These are phyloP conservation scores for Selene dorsalis DNA, from an alignment of 2,797 vertebrate genomes.

Conservation along the genomic window DNA sequence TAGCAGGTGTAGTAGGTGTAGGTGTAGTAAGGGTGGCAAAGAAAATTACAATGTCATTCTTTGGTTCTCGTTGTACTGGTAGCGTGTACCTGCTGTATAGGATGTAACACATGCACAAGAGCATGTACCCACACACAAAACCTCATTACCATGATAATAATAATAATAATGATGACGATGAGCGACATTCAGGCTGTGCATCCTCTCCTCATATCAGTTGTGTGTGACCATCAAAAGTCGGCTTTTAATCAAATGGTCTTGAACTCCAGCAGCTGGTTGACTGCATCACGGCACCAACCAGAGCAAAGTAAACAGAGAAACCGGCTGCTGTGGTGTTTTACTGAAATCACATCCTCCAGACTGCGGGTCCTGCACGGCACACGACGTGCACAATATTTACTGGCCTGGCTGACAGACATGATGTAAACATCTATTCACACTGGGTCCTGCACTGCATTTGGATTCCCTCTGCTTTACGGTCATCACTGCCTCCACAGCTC, in stretches of 20 bases:
- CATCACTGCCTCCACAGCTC: conserved; percentile 15
- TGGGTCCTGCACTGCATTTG: conserved; percentile 29
- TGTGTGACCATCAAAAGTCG: conserved; percentile 27
- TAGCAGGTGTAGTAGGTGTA: not conserved
- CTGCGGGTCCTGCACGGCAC: conserved; percentile 24
- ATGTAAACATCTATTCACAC: conserved; percentile 49
- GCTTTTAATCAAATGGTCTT: conserved; percentile 46
- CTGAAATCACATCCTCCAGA: conserved; percentile 50
- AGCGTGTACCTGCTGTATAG: not conserved
- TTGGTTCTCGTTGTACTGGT: not conserved
- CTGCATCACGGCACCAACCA: conserved; percentile 37
- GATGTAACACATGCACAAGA: conserved; percentile 6
- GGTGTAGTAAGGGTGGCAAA: not conserved
- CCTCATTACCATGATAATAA: conserved; percentile 16
- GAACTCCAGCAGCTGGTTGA: conserved; percentile 39
- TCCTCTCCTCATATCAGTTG: conserved; percentile 14
- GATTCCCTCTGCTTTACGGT: conserved; percentile 4
- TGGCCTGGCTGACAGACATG: conserved; percentile 14
- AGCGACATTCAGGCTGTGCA: conserved; percentile 11
- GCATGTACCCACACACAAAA: conserved; percentile 3
- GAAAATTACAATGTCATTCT: not conserved
- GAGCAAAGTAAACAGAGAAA: conserved; percentile 51
- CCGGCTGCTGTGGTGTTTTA: conserved; percentile 48
- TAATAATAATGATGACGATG: conserved; percentile 26
- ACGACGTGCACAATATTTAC: conserved; percentile 37